Conservation (phyloP, 2,113 vertebrate genomes). For the Aplodontia rufa region DNA sequence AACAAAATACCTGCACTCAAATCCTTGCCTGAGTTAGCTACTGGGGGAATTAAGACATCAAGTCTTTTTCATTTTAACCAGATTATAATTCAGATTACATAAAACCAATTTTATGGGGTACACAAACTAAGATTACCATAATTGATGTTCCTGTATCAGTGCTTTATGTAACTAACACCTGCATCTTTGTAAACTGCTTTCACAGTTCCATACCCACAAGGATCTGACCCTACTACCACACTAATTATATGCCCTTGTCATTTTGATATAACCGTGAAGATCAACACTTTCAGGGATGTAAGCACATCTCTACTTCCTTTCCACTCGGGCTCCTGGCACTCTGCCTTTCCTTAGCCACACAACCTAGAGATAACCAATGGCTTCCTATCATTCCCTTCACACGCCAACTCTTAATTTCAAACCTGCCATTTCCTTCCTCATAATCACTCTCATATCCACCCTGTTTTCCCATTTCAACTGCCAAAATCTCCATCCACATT, state of each 20-base stretch:
- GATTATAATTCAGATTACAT: not conserved
- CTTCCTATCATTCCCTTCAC: not conserved
- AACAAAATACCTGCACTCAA: conserved; percentile 16
- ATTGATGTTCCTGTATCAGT: not conserved
- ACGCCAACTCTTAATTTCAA: conserved; percentile 32
- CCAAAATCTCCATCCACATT: conserved; percentile 61
- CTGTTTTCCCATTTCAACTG: conserved; percentile 67
- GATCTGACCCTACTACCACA: not conserved
- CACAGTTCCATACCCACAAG: not conserved
- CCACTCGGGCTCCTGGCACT: conserved; percentile 3
- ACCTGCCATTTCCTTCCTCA: conserved; percentile 70
- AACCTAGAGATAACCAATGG: conserved; percentile 4
- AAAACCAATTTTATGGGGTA: not conserved
- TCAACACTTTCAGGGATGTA: not conserved
- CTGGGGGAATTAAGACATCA: not conserved
- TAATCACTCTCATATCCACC: conserved; percentile 44
- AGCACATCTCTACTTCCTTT: not conserved
- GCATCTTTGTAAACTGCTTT: not conserved
- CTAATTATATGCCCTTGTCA: not conserved
- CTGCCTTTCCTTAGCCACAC: conserved; percentile 22
- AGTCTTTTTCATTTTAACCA: conserved; percentile 26
- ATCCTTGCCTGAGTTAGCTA: not conserved
- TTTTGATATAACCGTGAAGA: not conserved
- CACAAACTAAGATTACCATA: not conserved
- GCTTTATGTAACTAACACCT: not conserved